Evolutionary conservation across 2,113 vertebrate species (phyloP).

Genomic region (Thryonomys swinderianus): DNA sequence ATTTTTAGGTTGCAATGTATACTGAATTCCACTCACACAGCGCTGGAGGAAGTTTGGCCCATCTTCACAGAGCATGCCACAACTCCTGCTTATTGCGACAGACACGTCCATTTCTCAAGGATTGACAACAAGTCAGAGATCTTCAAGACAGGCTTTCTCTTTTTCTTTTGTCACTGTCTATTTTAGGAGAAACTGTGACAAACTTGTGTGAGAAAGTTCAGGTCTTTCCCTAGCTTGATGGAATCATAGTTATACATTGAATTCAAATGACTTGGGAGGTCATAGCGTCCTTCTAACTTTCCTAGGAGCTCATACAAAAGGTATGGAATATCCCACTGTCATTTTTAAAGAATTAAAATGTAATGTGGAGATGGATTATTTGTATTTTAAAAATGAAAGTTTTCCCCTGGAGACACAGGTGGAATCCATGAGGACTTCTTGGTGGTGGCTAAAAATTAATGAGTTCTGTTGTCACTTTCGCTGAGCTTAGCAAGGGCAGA

Average conservation of each 20-base stretch:
- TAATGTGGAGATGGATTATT: background rate
- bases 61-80: constrained; percentile 68
- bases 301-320: background rate
- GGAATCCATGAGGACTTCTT: constrained; percentile 39
- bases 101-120: constrained; percentile 70
- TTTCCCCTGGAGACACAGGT: background rate
- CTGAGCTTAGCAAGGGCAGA: background rate
- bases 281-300: background rate
- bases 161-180: constrained; percentile 57
- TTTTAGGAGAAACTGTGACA: constrained; percentile 50
- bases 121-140: constrained; percentile 65
- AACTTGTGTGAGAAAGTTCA: constrained; percentile 38
- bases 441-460: background rate
- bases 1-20: constrained; percentile 76
- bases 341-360: constrained; percentile 47
- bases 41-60: constrained; percentile 70
- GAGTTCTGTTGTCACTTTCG: constrained; percentile 20
- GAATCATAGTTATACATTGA: constrained; percentile 2
- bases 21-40: constrained; percentile 75
- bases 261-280: constrained; percentile 33
- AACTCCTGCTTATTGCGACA: constrained; percentile 75
- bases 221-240: background rate
- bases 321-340: background rate
- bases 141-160: constrained; percentile 51
- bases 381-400: background rate